Conservation (phyloP, 2,113 vertebrate genomes). For the Salvelinus alpinus region DNA sequence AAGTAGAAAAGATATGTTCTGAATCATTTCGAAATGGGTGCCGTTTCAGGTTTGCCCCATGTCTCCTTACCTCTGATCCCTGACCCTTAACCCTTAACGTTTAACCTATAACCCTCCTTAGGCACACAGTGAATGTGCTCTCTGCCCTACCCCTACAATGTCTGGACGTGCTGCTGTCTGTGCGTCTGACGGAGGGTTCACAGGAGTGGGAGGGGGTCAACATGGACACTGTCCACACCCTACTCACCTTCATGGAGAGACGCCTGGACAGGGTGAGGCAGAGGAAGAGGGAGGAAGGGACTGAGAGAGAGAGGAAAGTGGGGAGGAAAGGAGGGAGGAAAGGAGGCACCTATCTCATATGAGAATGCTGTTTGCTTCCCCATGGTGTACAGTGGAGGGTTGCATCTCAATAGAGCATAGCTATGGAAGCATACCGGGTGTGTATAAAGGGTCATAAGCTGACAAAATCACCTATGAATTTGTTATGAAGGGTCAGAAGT, state of each 20-base stretch:
- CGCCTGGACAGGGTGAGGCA: slow-evolving; percentile 66
- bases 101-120: slow-evolving; percentile 27
- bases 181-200: slow-evolving; percentile 51
- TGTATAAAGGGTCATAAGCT: too few relatives aligned
- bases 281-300: slow-evolving; percentile 61
- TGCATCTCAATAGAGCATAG: too few relatives aligned
- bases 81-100: too few relatives aligned
- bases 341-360: not conserved
- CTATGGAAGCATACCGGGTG: too few relatives aligned
- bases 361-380: too few relatives aligned
- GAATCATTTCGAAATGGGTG: too few relatives aligned
- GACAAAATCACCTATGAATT: too few relatives aligned
- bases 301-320: not conserved
- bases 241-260: slow-evolving; percentile 74
- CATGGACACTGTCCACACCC: slow-evolving; percentile 78
- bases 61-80: not conserved
- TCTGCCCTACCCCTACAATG: slow-evolving; percentile 83
- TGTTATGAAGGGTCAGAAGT: slow-evolving; percentile 64
- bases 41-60: not conserved
- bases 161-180: slow-evolving; percentile 74
- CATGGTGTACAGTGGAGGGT: too few relatives aligned
- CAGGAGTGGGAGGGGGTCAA: slow-evolving; percentile 71
- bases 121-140: slow-evolving; percentile 82
- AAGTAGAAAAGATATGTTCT: too few relatives aligned
- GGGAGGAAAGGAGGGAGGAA: not conserved